Base-by-base conservation (phyloP, 2,888 invertebrate species). In the Mantis religiosa region DNA sequence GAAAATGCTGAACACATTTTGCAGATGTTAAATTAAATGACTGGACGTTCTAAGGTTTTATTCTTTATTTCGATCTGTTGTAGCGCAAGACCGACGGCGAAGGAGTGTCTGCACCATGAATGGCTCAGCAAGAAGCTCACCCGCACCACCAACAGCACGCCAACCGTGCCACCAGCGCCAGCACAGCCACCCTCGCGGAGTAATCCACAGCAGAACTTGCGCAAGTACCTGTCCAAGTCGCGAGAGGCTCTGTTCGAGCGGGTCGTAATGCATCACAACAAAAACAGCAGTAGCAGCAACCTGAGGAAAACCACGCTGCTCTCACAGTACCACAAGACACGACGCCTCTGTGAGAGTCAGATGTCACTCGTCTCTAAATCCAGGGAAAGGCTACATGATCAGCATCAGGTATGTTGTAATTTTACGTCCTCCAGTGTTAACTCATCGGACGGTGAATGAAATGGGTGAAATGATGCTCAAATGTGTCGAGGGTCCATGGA, bases 51-150 rank as follows among this genome's bases (percentile, higher is more conserved):
- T n/a, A n/a, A n/a, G n/a, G n/a, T n/a, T n/a, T n/a, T n/a, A n/a
- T n/a, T n/a, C n/a, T n/a, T n/a, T n/a, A n/a, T n/a, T n/a, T n/a
- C n/a, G n/a, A 12, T 20, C 20, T 71, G 54, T 71, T 71, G 54
- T 20, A 71, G 54, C 25, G 54, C 94, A 91, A 94, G 95, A 89
- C 93, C 95, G 93, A 94, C 94, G 89, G 95, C 95, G 34, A 93
- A 94, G 89, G 94, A 95, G 91, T 94, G 95, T 91, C 93, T 95
- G 91, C 92, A 94, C 83, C 95, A 95, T 92, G 94, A 94, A 9
- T 95, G 95, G 95, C 91, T 95, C 82, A 91, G 92, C 92, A 87
- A 91, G 82, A 87, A 82, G 41, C 34, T 87, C 15, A 30, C 87
- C 41, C 82, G 87, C 30, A 82, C 82, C 25, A 89, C 82, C 83